These are phyloP conservation scores for Amphibalanus amphitrite DNA, from an alignment of 1,140 invertebrate genomes.

Conservation along the genomic window DNA sequence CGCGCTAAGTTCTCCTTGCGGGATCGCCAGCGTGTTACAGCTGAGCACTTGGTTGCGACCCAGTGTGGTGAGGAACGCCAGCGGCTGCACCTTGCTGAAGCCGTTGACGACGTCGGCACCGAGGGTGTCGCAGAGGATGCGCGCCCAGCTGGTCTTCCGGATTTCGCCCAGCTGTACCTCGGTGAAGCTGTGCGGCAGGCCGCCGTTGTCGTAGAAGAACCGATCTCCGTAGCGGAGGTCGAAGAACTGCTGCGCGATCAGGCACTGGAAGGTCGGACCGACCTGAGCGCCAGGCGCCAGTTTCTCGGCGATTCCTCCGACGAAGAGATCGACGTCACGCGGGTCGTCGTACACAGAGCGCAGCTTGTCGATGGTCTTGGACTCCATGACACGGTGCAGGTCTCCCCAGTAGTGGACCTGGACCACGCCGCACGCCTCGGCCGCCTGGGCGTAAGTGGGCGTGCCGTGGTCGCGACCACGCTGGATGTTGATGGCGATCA, in stretches of 20 bases:
- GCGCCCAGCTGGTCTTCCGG: slow-evolving; percentile 31
- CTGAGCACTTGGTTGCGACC: not conserved
- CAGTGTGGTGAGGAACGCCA: slow-evolving; percentile 27
- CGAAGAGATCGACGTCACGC: slow-evolving; percentile 89
- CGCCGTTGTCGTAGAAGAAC: slow-evolving; percentile 16
- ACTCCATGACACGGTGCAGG: slow-evolving; percentile 12
- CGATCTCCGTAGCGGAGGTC: slow-evolving; percentile 20
- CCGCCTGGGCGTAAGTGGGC: slow-evolving; percentile 19
- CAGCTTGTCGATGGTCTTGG: slow-evolving; percentile 28
- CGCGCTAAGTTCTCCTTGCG: not conserved
- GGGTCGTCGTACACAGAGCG: slow-evolving; percentile 51
- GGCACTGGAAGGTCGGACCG: slow-evolving; percentile 1
- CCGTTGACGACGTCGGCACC: slow-evolving; percentile 28
- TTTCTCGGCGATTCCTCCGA: slow-evolving; percentile 38
- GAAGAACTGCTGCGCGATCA: slow-evolving; percentile 23
- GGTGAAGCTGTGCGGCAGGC: not conserved
- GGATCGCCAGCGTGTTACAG: not conserved
- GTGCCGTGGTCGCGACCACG: slow-evolving; percentile 29
- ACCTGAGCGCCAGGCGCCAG: not conserved
- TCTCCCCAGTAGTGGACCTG: slow-evolving; percentile 3
- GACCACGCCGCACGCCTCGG: slow-evolving; percentile 15
- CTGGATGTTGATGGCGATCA: slow-evolving; percentile 35
- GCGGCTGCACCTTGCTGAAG: slow-evolving; percentile 32
- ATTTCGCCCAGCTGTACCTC: slow-evolving; percentile 27
- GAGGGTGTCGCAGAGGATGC: slow-evolving; percentile 40